Evolutionary conservation across 35 echinoderm and acorn worm species (phyloP).

Genomic region (Lytechinus pictus): DNA sequence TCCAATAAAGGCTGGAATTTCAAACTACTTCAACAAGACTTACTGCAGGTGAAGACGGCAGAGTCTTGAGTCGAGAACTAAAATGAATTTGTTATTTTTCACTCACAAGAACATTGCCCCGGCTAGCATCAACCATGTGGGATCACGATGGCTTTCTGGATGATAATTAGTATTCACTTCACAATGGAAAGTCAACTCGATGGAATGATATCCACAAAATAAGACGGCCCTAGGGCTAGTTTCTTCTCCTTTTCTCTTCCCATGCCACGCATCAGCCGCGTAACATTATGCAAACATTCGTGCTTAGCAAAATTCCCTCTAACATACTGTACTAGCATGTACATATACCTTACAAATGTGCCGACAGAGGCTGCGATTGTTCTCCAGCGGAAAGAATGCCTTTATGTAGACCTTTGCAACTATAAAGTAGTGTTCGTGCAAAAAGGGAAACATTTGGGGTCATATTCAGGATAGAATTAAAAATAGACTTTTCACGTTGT

Average conservation of each 20-base stretch:
- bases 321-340: not conserved
- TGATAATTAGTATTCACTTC: conserved; percentile 14
- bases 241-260: not conserved
- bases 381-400: not conserved
- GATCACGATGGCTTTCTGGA: not conserved
- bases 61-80: not conserved
- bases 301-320: not conserved
- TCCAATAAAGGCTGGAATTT: not conserved
- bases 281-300: not conserved
- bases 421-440: not conserved
- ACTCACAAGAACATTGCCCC: not conserved
- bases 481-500: not conserved
- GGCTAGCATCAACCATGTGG: not conserved
- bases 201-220: not conserved
- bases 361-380: not conserved
- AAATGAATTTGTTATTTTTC: not conserved
- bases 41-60: not conserved
- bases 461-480: not conserved
- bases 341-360: not conserved
- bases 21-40: not conserved
- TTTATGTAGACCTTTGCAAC: not conserved
- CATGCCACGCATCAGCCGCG: not conserved
- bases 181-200: not conserved
- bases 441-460: not conserved
- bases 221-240: not conserved